Conservation (phyloP, 2,797 vertebrate species). For the Periparus ater region DNA sequence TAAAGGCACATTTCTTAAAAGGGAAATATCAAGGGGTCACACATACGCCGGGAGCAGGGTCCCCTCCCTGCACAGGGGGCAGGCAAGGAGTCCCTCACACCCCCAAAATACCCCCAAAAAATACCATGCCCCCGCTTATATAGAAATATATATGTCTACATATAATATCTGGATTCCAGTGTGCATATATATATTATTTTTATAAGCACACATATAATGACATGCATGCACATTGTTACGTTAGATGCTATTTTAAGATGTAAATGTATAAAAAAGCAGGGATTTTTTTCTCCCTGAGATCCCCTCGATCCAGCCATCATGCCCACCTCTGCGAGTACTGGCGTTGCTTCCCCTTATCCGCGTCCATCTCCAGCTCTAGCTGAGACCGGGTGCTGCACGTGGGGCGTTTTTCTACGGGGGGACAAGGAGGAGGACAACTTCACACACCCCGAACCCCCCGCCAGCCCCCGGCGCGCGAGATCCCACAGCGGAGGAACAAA, state of each 20-base stretch:
- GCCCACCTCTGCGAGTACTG: conserved; percentile 68
- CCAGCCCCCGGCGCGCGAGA: conserved; percentile 42
- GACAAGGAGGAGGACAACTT: conserved; percentile 68
- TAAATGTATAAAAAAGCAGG: background rate
- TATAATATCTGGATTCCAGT: background rate
- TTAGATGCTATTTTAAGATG: background rate
- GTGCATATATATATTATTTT: background rate
- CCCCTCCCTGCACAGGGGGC: background rate
- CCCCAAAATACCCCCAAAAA: background rate
- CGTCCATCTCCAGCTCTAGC: conserved; percentile 68
- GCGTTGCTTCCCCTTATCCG: conserved; percentile 66
- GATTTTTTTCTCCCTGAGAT: background rate
- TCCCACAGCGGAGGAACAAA: conserved; percentile 50
- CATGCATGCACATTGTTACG: background rate
- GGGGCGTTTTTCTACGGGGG: conserved; percentile 66
- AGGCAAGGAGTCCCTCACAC: background rate
- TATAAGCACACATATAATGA: background rate
- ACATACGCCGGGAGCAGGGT: accelerated
- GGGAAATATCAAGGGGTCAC: background rate
- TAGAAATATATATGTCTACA: background rate
- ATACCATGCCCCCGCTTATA: background rate
- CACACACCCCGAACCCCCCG: conserved; percentile 56
- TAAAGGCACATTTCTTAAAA: background rate
- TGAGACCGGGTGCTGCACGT: conserved; percentile 59
- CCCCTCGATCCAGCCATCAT: background rate